Evolutionary conservation across 1,140 invertebrate species (phyloP).

Genomic region (Pteromalus puparum): DNA sequence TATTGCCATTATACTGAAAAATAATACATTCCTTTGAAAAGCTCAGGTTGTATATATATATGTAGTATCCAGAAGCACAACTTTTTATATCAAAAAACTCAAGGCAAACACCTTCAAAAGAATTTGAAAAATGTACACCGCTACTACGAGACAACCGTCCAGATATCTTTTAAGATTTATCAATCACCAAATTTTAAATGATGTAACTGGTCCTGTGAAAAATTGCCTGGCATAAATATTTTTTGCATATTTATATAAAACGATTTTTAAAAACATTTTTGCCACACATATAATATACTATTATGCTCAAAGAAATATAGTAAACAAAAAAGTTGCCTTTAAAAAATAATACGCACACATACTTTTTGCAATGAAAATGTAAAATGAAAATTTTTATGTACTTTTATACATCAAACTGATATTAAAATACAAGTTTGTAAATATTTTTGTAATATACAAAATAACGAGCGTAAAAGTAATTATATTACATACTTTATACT

Average conservation of each 20-base stretch:
- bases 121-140: not conserved
- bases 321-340: conserved; percentile 32
- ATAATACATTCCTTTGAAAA: conserved; percentile 50
- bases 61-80: conserved; percentile 10
- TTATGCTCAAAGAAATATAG: conserved; percentile 6
- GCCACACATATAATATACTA: conserved; percentile 7
- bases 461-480: conserved; percentile 41
- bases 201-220: not conserved
- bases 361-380: conserved; percentile 43
- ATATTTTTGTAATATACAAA: conserved; percentile 64
- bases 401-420: conserved; percentile 59
- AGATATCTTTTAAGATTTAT: conserved; percentile 11
- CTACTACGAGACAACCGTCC: not conserved
- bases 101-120: not conserved
- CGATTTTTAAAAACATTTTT: conserved; percentile 17
- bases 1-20: conserved; percentile 5
- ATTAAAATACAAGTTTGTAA: conserved; percentile 61
- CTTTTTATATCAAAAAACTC: not conserved
- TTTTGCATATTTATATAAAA: not conserved
- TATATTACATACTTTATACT: conserved; percentile 55
- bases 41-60: conserved; percentile 41
- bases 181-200: not conserved
- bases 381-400: conserved; percentile 60
- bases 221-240: not conserved
- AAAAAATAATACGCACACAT: conserved; percentile 25